A percentile compares a stretch with the other conserved stretches of the same genome.
These are phyloP conservation scores for Onychomys leucogaster DNA, from an alignment of 2,797 vertebrate genomes.

Conservation along the genomic window DNA sequence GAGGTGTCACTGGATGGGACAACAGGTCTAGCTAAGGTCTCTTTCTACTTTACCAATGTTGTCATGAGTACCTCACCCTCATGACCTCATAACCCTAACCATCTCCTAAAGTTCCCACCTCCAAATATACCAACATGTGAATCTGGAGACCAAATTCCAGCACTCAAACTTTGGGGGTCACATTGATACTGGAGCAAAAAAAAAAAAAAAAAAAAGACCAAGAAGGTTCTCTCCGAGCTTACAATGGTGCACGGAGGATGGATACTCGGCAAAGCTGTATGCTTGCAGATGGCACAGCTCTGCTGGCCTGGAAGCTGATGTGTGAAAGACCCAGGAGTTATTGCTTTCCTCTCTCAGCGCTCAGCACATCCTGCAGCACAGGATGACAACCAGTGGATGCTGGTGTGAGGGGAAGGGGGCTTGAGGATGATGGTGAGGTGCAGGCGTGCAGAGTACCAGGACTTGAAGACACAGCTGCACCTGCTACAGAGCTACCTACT, in stretches of 20 bases:
- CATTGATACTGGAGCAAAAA: not conserved
- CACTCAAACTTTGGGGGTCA: not conserved
- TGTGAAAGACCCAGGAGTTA: fast-evolving
- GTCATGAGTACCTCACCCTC: not conserved
- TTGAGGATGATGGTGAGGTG: fast-evolving
- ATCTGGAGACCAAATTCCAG: not conserved
- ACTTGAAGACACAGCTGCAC: not conserved
- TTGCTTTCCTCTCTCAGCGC: not conserved
- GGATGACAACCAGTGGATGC: not conserved
- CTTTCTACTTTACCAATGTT: not conserved
- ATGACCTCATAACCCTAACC: not conserved
- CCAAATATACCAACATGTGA: not conserved
- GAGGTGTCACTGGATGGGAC: no score
- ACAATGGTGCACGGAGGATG: no score
- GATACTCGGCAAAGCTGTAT: fast-evolving
- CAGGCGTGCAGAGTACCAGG: fast-evolving
- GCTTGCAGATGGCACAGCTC: fast-evolving
- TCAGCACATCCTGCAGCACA: not conserved
- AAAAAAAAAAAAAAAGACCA: not conserved
- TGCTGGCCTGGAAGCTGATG: not conserved
- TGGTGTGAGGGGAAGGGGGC: not conserved
- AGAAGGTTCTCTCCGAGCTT: not conserved
- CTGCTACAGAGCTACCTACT: not conserved
- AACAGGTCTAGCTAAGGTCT: not conserved
- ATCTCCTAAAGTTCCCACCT: not conserved